These are phyloP conservation scores for Proteles cristata DNA, from an alignment of 2,113 vertebrate species.

Conservation along the genomic window DNA sequence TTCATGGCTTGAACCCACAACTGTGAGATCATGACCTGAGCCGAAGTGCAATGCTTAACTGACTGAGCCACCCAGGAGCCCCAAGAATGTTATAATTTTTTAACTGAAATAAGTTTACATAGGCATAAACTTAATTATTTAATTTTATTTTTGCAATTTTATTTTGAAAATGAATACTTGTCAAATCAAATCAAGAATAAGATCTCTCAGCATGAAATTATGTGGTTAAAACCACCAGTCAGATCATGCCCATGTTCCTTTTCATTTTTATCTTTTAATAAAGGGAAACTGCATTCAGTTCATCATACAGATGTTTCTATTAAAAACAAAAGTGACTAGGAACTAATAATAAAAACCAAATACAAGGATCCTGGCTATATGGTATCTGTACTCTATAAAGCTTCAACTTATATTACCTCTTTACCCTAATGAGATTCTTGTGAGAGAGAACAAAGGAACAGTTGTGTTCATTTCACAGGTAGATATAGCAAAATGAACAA, in stretches of 20 bases:
- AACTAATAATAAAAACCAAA: not conserved
- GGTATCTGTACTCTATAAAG: not conserved
- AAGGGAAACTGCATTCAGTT: not conserved
- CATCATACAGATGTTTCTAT: not conserved
- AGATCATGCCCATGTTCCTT: not conserved
- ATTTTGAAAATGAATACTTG: constrained; percentile 53
- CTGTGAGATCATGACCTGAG: too few species aligned
- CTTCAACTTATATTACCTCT: not conserved
- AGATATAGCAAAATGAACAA: not conserved
- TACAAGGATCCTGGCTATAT: not conserved
- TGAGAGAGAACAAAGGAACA: not conserved
- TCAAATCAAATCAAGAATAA: constrained; percentile 5
- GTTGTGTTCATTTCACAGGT: not conserved
- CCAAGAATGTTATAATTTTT: not conserved
- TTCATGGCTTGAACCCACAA: too few species aligned
- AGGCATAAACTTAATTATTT: not conserved
- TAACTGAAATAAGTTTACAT: not conserved
- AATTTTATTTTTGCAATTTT: constrained; percentile 4
- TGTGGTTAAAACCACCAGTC: not conserved
- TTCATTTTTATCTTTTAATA: constrained; percentile 29
- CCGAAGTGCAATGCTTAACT: too few species aligned
- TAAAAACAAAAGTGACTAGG: not conserved
- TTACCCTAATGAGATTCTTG: not conserved
- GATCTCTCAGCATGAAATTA: constrained; percentile 25
- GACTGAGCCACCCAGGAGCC: too few species aligned